These are phyloP conservation scores for Sebastes alutus DNA, from an alignment of 2,797 vertebrate genomes.

Conservation along the genomic window DNA sequence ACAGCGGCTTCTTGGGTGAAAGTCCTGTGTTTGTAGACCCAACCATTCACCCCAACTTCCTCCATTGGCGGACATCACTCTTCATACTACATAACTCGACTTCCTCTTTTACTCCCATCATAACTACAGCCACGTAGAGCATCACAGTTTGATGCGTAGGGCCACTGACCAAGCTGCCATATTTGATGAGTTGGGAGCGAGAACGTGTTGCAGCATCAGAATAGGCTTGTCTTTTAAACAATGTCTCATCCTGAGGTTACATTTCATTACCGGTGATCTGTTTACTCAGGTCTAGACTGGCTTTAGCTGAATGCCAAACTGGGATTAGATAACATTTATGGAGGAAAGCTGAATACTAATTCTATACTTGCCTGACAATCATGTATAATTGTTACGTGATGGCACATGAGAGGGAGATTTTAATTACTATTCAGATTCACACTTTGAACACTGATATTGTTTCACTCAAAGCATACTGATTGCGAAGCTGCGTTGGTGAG, in stretches of 20 bases:
- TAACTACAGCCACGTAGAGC: neutral
- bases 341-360: slow-evolving; percentile 34
- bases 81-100: neutral
- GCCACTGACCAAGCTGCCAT: neutral
- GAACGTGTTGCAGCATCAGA: neutral
- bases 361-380: neutral
- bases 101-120: neutral
- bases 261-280: slow-evolving; percentile 4
- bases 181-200: neutral
- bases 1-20: too few relatives aligned
- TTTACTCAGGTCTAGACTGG: neutral
- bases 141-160: neutral
- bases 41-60: too few relatives aligned
- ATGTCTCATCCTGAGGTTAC: neutral
- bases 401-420: neutral
- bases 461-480: slow-evolving; percentile 34
- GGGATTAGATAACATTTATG: slow-evolving; percentile 13
- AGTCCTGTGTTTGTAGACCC: too few relatives aligned
- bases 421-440: slow-evolving; percentile 28
- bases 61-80: neutral
- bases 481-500: neutral
- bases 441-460: slow-evolving; percentile 8
- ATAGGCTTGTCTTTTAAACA: neutral
- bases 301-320: slow-evolving; percentile 33
- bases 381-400: neutral